A percentile compares a stretch with the other conserved stretches of the same genome.
These are phyloP conservation scores for Protobothrops mucrosquamatus DNA, from an alignment of 2,113 vertebrate genomes.

Conservation along the genomic window DNA sequence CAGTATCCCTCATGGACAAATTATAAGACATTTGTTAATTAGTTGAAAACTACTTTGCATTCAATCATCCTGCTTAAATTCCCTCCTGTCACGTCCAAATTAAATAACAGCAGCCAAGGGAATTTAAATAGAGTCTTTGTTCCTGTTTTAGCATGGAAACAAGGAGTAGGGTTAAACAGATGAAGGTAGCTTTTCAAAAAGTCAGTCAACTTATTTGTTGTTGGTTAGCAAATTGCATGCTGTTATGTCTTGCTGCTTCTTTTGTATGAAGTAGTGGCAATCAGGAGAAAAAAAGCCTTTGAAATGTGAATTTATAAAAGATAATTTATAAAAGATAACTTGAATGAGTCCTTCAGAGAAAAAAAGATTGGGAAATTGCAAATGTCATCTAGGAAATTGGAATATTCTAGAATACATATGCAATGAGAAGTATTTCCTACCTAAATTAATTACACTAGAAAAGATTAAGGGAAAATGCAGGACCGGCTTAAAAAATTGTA, in stretches of 20 bases:
- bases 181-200: not conserved
- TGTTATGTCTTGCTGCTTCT: not conserved
- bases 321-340: not conserved
- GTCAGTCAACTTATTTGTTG: not conserved
- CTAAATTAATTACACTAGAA: not conserved
- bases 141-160: not conserved
- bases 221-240: not conserved
- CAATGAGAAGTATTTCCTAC: not conserved
- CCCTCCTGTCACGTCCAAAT: not conserved
- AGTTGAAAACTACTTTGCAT: not conserved
- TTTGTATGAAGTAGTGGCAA: not conserved
- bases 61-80: not conserved
- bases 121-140: not conserved
- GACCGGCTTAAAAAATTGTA: not conserved
- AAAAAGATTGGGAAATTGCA: not conserved
- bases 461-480: not conserved
- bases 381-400: not conserved
- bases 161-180: not conserved
- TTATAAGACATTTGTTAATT: not conserved
- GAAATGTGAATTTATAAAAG: not conserved
- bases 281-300: not conserved
- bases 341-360: not conserved
- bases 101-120: not conserved
- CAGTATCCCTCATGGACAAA: not conserved
- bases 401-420: not conserved